Base-by-base conservation (phyloP, 2,113 vertebrate genomes). In the Ploceus nigricollis region DNA sequence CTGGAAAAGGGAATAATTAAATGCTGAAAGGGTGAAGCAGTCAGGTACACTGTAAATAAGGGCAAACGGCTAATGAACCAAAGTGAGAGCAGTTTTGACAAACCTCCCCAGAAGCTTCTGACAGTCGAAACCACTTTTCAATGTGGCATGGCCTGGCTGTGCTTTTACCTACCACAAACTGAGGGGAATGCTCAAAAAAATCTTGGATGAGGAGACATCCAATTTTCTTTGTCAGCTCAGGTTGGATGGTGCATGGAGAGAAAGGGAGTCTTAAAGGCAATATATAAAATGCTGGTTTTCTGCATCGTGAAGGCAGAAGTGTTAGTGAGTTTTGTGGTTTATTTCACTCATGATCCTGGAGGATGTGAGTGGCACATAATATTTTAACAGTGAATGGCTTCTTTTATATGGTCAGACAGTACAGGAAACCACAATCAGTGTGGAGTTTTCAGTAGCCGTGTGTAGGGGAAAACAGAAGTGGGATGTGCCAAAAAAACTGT, bases 1-100 rank as follows among this genome's bases (percentile, higher is more conserved):
- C 42, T 80, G 53, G 61, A 80, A 92, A 88, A 64, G 10, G n/a
- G 80, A 87, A 73, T 96, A 95, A 96, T 96, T 96, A 96, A 90
- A 63, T 45, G 15, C 51, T 87, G 63, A 57, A 61, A 57, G 82
- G 80, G 75, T 83, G 66, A 71, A 75, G 35, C 45, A 70, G 58
- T 63, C 65, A 77, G 63, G 69, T 79, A 42, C 37, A 13, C 78
- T 88, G 57, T 53, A 83, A 89, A 68, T 54, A 63, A 96, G 85
- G 82, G 69, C 61, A 60, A 40, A 91, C 48, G 77, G 73, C 65
- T 87, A 91, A 96, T 77, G 77, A 93, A 90, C 6, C 19, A 40
- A 84, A 92, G 56, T 9, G 21, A 92, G n/a, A 69, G n/a, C 35
- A 83, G 24, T 61, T 93, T 75, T 90, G 80, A 92, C 47, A 88